Conservation (phyloP, 2,797 vertebrate species). For the Oreonectes daqikongensis region DNA sequence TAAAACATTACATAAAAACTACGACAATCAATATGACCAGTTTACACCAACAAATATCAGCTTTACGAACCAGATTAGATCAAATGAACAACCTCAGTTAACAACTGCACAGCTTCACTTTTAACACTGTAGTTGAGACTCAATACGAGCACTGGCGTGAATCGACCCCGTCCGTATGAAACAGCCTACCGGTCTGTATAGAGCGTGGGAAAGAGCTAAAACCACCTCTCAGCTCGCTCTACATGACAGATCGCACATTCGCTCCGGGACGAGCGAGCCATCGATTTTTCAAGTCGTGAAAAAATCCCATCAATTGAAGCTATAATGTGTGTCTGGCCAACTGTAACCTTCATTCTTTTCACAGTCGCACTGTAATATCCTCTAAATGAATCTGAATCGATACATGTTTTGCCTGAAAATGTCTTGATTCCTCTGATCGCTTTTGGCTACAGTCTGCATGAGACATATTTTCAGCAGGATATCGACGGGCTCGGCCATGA, state of each 20-base stretch:
- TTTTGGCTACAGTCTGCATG: slow-evolving; percentile 26
- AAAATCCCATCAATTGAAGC: slow-evolving; percentile 52
- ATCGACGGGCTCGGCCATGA: slow-evolving; percentile 22
- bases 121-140: slow-evolving; percentile 4
- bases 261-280: slow-evolving; percentile 57
- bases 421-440: slow-evolving; percentile 46
- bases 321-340: slow-evolving; percentile 54
- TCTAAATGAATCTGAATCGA: slow-evolving; percentile 54
- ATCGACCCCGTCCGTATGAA: slow-evolving; percentile 66
- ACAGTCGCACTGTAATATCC: slow-evolving; percentile 49
- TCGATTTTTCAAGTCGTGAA: slow-evolving; percentile 67
- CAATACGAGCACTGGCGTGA: slow-evolving; percentile 39
- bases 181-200: slow-evolving; percentile 62
- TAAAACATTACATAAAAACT: background rate
- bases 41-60: background rate
- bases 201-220: slow-evolving; percentile 64
- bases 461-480: slow-evolving; percentile 27
- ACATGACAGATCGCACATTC: slow-evolving; percentile 59
- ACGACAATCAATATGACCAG: background rate
- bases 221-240: slow-evolving; percentile 58
- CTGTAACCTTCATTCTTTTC: slow-evolving; percentile 54
- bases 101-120: background rate
- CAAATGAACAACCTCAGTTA: background rate
- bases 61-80: background rate
- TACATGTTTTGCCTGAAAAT: slow-evolving; percentile 40